Evolutionary conservation across 2,888 invertebrate species (phyloP).

Genomic region (Tenodera sinensis): DNA sequence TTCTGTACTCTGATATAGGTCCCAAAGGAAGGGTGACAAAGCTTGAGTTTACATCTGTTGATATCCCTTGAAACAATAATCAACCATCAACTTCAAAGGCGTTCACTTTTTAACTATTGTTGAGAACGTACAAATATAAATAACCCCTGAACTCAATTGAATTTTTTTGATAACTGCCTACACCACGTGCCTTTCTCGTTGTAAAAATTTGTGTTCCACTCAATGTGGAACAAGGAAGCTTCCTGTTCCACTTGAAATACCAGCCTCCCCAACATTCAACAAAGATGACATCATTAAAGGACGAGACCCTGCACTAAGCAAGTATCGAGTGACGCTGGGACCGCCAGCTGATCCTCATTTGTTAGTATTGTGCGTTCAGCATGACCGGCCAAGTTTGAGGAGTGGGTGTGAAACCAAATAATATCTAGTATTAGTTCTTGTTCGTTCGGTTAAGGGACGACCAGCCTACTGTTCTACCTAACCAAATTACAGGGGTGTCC

Average conservation of each 20-base stretch:
- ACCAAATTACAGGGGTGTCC: constrained; percentile 6
- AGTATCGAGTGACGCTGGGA: not conserved
- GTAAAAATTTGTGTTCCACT: not conserved
- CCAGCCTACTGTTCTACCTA: constrained; percentile 1
- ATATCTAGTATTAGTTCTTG: constrained; percentile 13
- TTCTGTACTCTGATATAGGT: no score
- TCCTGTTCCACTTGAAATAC: not conserved
- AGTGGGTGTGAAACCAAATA: constrained; percentile 18
- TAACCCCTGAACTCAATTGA: no score
- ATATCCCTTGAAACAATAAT: no score
- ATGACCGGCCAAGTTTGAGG: not conserved
- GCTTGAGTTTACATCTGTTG: no score
- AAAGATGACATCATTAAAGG: not conserved
- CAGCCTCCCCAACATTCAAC: not conserved
- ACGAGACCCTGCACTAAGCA: not conserved
- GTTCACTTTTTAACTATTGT: no score
- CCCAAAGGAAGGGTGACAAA: no score
- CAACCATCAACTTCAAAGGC: no score
- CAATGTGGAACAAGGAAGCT: not conserved
- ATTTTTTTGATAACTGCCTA: no score
- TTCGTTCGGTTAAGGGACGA: not conserved
- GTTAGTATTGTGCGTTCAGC: constrained; percentile 12
- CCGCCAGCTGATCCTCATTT: constrained; percentile 12
- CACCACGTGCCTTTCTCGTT: not conserved
- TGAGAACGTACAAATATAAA: no score